Conservation (phyloP, 64 coral and sea anemone species). For the Montipora efflorescens region DNA sequence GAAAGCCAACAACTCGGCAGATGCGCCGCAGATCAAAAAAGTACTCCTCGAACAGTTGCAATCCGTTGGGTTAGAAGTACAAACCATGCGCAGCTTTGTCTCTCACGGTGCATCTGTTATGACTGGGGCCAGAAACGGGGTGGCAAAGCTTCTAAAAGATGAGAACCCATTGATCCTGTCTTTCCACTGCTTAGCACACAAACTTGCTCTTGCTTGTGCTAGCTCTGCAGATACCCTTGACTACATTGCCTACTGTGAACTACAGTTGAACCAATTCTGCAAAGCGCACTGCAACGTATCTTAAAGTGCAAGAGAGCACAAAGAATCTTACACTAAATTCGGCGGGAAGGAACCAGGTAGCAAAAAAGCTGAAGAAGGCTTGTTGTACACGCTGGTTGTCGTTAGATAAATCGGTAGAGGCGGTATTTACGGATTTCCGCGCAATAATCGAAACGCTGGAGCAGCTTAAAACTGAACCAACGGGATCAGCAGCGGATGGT, state of each 20-base stretch:
- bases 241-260: slow-evolving; percentile 51
- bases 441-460: slow-evolving; percentile 31
- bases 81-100: slow-evolving; percentile 49
- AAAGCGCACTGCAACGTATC: slow-evolving; percentile 40
- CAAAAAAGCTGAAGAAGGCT: slow-evolving; percentile 54
- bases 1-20: slow-evolving; percentile 36
- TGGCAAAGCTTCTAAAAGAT: slow-evolving; percentile 38
- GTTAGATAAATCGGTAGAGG: slow-evolving; percentile 49
- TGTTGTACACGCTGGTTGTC: slow-evolving; percentile 51
- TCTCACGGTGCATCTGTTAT: slow-evolving; percentile 29
- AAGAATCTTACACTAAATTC: slow-evolving; percentile 49
- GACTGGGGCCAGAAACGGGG: slow-evolving; percentile 30
- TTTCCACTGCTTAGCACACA: slow-evolving; percentile 50
- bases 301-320: slow-evolving; percentile 45
- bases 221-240: slow-evolving; percentile 57
- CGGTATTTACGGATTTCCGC: slow-evolving; percentile 35
- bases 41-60: slow-evolving; percentile 40
- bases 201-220: slow-evolving; percentile 57
- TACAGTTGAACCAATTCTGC: slow-evolving; percentile 47
- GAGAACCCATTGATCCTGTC: slow-evolving; percentile 36
- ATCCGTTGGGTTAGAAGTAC: slow-evolving; percentile 44
- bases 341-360: slow-evolving; percentile 35
- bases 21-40: slow-evolving; percentile 41
- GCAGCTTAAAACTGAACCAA: slow-evolving; percentile 54
- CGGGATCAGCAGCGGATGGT: slow-evolving; percentile 42